Evolutionary conservation across 2,888 invertebrate genomes (phyloP), one percentile per base, ranked within the genome.

Genomic region (Drosophila melanocephala): DNA sequence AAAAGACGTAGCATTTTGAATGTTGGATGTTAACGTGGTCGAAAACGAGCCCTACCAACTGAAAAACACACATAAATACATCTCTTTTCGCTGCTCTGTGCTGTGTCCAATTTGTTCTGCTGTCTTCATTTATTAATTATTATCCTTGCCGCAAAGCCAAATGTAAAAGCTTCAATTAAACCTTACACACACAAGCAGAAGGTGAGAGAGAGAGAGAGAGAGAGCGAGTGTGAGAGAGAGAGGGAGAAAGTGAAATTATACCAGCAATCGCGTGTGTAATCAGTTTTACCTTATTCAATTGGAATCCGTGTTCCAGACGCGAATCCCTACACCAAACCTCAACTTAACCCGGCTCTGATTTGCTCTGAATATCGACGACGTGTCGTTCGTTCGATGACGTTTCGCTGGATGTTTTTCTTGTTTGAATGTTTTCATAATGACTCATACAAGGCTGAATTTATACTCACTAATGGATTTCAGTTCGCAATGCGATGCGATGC

Each of bases 381-480:
- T 37, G 12, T n/a, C 19, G 10, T 19, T 35, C 33, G 55, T 19
- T 39, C 33, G 55, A 12, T 39, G 32, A 47, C 44, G 16, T 12
- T 35, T 19, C 51, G 47, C 42, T 37, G 26, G 12, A 44, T 35
- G 14, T 33, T 62, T 74, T 61, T 61, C 69, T 66, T 30, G n/a
- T 39, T 57, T 57, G 4, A 39, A 79, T 79, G 82, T 71, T 71
- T 67, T 84, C 78, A 83, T 79, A 83, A 85, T 90, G 86, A 86
- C 81, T 88, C 74, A 81, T 83, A 81, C 84, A 88, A 72, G 89
- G 83, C 79, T 86, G 83, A 86, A 90, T 88, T 90, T 79, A 86
- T 87, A 90, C 89, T 90, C 89, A 87, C 86, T 83, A 87, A 87
- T 87, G 86, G 89, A 88, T 88, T 87, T 81, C 83, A 61, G 67